phyloP scores from a whole-genome alignment of 2,888 invertebrate genomes.

The Clanis bilineata region DNA sequence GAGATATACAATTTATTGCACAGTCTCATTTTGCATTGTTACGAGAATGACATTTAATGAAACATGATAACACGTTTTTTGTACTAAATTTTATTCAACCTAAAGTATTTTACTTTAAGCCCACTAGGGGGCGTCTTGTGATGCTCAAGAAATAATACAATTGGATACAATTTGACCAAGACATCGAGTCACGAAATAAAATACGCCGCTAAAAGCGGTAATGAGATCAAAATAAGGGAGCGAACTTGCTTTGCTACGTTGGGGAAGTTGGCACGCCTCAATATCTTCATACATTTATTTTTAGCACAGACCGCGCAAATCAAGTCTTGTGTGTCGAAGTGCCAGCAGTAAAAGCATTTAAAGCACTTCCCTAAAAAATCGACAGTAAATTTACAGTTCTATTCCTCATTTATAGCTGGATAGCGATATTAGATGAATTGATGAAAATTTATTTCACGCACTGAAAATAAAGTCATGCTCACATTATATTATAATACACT shows the following conservation, averaged over 20 bases:
- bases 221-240: conserved; percentile 57
- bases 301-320: neutral
- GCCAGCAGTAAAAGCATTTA: neutral
- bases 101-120: conserved; percentile 49
- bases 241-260: conserved; percentile 64
- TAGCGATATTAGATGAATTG: neutral
- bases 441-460: neutral
- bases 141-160: conserved; percentile 37
- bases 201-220: conserved; percentile 31
- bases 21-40: conserved; percentile 49
- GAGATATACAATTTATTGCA: conserved; percentile 59
- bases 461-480: neutral
- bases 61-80: conserved; percentile 55
- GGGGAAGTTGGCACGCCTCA: conserved; percentile 26
- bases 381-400: neutral
- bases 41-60: conserved; percentile 33
- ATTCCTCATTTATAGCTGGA: neutral
- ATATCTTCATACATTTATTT: neutral
- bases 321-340: neutral
- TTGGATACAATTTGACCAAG: conserved; percentile 5
- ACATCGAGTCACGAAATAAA: conserved; percentile 19
- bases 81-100: conserved; percentile 70
- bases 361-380: neutral
- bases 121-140: conserved; percentile 43
- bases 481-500: neutral